A percentile compares a stretch with the other conserved stretches of the same genome.
Conservation (phyloP, 2,113 vertebrate genomes). For the Sarotherodon lohbergeri region DNA sequence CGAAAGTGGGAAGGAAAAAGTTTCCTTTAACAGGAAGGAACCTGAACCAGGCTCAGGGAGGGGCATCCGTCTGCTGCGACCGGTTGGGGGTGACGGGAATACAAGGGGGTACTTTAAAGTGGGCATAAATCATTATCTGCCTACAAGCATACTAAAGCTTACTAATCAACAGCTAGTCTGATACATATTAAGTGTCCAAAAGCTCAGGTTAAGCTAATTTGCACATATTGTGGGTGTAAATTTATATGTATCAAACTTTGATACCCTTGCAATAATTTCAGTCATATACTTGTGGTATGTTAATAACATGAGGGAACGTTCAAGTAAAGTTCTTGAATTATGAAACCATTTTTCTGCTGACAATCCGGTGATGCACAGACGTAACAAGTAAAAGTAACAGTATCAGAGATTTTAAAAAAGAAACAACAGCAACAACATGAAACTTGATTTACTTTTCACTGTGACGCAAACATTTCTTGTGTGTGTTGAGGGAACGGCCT, state of each 20-base stretch:
- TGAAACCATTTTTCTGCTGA: not conserved
- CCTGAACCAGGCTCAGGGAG: not conserved
- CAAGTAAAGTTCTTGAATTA: not conserved
- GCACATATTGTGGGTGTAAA: not conserved
- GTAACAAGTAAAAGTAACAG: not conserved
- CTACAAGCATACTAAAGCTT: not conserved
- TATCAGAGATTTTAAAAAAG: not conserved
- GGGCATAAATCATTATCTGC: not conserved
- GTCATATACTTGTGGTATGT: not conserved
- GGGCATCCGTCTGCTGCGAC: not conserved
- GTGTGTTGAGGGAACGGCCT: not conserved
- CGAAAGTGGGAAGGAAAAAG: not conserved
- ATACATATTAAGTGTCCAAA: not conserved
- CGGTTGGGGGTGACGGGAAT: not conserved
- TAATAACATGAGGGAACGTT: not conserved
- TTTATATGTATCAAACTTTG: not conserved
- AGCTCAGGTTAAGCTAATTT: not conserved
- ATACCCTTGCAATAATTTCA: not conserved
- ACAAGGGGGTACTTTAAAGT: not conserved
- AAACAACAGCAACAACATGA: not conserved
- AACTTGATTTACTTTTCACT: not conserved
- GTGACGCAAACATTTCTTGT: not conserved
- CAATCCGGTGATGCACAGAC: not conserved
- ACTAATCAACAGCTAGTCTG: not conserved
- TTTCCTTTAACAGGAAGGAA: not conserved